phyloP scores from a whole-genome alignment of 2,113 vertebrate species.

The Asarcornis scutulata region DNA sequence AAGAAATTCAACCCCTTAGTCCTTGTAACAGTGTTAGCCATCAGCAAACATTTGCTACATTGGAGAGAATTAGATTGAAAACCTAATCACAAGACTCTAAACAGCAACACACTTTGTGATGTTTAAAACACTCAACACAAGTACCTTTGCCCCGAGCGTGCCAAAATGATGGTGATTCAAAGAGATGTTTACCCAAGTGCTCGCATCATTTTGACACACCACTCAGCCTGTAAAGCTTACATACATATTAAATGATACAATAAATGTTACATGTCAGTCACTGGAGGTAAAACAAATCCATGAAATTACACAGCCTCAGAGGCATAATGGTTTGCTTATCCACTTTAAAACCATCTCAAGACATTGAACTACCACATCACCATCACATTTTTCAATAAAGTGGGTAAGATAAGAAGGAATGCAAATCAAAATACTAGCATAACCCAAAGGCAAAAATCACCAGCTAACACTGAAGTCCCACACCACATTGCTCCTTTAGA shows the following conservation, averaged over 20 bases:
- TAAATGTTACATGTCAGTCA: conserved; percentile 3
- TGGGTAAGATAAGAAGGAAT: conserved; percentile 10
- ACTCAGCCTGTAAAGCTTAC: conserved; percentile 7
- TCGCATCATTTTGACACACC: neutral
- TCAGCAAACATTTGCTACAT: conserved; percentile 58
- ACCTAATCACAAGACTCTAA: conserved; percentile 49
- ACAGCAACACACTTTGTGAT: neutral
- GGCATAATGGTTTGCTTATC: conserved; percentile 25
- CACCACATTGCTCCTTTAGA: neutral
- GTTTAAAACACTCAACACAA: conserved; percentile 37
- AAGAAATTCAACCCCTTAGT: conserved; percentile 46
- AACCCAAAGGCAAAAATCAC: neutral
- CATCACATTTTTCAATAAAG: conserved; percentile 43
- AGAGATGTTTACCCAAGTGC: neutral
- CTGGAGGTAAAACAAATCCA: neutral
- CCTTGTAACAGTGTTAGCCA: conserved; percentile 21
- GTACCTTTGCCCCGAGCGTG: neutral
- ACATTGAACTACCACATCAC: conserved; percentile 47
- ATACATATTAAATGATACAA: conserved; percentile 13
- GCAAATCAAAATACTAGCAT: neutral
- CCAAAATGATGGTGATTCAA: neutral
- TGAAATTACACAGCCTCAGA: conserved; percentile 4
- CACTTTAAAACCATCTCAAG: conserved; percentile 53
- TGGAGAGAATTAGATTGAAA: neutral
- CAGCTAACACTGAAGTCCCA: conserved; percentile 22